A percentile compares a stretch with the other conserved stretches of the same genome.
Conservation (phyloP, 2,797 vertebrate genomes). For the Holocentrus rufus region DNA sequence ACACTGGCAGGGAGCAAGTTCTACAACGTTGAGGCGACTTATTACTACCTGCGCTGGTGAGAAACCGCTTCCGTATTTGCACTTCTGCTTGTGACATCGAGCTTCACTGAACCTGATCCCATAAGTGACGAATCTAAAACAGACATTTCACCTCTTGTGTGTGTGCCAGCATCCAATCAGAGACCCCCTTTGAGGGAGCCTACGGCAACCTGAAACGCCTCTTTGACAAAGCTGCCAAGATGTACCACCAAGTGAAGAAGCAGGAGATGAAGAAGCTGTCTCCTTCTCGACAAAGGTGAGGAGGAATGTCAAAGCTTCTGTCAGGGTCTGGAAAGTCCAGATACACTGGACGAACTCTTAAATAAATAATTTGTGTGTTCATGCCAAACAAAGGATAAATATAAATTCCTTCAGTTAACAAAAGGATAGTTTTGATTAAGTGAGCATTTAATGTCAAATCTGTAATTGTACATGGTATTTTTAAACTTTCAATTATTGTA, state of each 20-base stretch:
- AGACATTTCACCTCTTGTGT: neutral
- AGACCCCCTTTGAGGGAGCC: constrained; percentile 95
- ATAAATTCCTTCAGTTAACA: too few relatives aligned
- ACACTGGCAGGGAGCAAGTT: constrained; percentile 95
- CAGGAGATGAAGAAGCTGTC: constrained; percentile 92
- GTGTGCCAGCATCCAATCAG: constrained; percentile 91
- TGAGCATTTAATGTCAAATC: too few relatives aligned
- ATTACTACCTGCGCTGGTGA: constrained; percentile 98
- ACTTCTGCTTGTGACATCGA: neutral
- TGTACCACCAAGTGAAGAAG: constrained; percentile 96
- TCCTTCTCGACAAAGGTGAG: constrained; percentile 91
- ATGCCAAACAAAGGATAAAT: too few relatives aligned
- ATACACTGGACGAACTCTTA: neutral
- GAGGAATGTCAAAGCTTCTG: neutral
- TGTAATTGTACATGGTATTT: too few relatives aligned
- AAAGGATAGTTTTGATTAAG: too few relatives aligned
- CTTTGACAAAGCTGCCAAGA: constrained; percentile 97
- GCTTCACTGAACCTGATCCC: neutral
- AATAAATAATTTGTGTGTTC: too few relatives aligned
- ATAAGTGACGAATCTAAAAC: constrained; percentile 1
- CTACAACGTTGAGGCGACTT: constrained; percentile 96
- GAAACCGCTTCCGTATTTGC: constrained; percentile 35
- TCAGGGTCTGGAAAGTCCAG: neutral
- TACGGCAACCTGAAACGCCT: constrained; percentile 95
- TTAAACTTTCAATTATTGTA: too few relatives aligned